These are phyloP conservation scores for Cyprinodon diabolis DNA, from an alignment of 2,797 vertebrate genomes.

Conservation along the genomic window DNA sequence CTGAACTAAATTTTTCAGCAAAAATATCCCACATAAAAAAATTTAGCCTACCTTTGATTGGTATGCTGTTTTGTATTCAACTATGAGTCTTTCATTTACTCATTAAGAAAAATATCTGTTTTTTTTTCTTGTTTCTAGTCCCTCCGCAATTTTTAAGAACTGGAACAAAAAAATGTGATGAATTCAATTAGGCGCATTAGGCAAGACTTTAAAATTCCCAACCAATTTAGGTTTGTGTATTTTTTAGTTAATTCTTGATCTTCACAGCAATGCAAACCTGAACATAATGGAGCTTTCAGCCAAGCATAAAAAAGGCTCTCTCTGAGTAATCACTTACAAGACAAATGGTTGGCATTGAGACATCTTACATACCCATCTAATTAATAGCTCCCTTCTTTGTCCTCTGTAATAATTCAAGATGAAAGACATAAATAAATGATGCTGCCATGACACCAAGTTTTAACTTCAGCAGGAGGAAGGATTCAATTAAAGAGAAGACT, in stretches of 20 bases:
- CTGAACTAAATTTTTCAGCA: no score
- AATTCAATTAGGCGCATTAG: not conserved
- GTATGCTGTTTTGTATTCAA: not conserved
- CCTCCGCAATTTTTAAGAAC: not conserved
- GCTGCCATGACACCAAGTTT: constrained; percentile 39
- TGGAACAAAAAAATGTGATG: not conserved
- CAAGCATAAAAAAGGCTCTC: constrained; percentile 57
- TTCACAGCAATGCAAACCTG: constrained; percentile 30
- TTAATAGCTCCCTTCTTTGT: constrained; percentile 62
- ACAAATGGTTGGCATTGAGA: constrained; percentile 76
- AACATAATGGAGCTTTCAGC: constrained; percentile 53
- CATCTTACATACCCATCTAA: constrained; percentile 75
- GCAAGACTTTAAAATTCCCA: not conserved
- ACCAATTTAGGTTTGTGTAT: constrained; percentile 13
- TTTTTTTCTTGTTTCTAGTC: not conserved
- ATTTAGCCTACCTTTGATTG: not conserved
- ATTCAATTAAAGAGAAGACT: constrained; percentile 52
- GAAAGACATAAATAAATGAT: constrained; percentile 71
- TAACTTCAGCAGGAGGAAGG: constrained; percentile 40
- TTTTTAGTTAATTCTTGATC: constrained; percentile 42
- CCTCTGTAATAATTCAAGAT: constrained; percentile 70
- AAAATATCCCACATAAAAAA: no score
- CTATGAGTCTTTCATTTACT: not conserved
- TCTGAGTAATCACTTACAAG: constrained; percentile 74
- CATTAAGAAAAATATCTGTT: not conserved